phyloP scores from a whole-genome alignment of 1,140 invertebrate species.

The Penaeus chinensis region DNA sequence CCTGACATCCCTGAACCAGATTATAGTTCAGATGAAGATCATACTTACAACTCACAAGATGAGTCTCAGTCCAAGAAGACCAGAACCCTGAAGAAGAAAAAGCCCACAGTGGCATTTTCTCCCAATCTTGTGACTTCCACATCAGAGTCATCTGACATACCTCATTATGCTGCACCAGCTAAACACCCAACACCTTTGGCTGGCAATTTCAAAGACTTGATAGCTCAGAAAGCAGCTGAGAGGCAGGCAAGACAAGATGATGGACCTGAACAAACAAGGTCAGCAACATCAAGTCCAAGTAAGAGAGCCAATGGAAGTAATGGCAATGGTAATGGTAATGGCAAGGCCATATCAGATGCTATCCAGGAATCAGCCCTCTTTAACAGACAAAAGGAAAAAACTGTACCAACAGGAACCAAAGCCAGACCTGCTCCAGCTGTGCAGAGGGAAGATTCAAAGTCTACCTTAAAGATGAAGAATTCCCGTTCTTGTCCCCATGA shows the following conservation, averaged over 20 bases:
- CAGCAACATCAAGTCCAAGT: constrained; percentile 58
- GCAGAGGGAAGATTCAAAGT: constrained; percentile 49
- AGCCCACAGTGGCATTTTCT: constrained; percentile 59
- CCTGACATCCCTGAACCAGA: constrained; percentile 90
- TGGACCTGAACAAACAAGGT: constrained; percentile 51
- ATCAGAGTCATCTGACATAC: constrained; percentile 35
- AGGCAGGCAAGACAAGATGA: constrained; percentile 63
- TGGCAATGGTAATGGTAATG: constrained; percentile 51
- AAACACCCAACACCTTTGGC: constrained; percentile 36
- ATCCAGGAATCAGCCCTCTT: constrained; percentile 62
- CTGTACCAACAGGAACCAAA: constrained; percentile 53
- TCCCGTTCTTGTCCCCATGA: constrained; percentile 87
- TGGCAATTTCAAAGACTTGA: constrained; percentile 64
- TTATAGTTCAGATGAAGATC: constrained; percentile 73
- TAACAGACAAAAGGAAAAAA: constrained; percentile 65
- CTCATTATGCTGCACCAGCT: constrained; percentile 62
- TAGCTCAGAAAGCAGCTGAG: constrained; percentile 66
- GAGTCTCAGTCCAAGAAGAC: constrained; percentile 57
- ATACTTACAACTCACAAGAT: constrained; percentile 64
- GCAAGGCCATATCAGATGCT: constrained; percentile 54
- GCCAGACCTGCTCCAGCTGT: constrained; percentile 23
- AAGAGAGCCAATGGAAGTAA: constrained; percentile 41
- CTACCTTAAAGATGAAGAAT: constrained; percentile 77
- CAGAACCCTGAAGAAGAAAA: constrained; percentile 62
- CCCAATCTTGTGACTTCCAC: constrained; percentile 56